These are phyloP conservation scores for Plecturocebus donacophilus DNA, from an alignment of 2,113 vertebrate genomes.

Conservation along the genomic window DNA sequence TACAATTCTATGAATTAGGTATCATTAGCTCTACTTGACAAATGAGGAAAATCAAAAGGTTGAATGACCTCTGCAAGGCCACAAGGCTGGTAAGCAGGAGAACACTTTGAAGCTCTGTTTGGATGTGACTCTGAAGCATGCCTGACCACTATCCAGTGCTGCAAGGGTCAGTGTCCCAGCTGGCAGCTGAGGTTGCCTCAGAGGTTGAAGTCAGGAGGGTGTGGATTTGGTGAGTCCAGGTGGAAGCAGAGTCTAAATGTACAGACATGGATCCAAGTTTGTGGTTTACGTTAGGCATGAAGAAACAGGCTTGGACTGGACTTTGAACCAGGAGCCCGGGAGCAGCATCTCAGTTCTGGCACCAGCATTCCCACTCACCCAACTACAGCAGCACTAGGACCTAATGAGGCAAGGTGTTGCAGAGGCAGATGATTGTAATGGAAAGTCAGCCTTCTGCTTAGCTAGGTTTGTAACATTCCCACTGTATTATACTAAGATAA, in stretches of 20 bases:
- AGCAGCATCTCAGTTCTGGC: background rate
- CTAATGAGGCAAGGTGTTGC: background rate
- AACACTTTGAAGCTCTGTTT: background rate
- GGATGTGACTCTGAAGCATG: background rate
- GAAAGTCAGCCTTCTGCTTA: background rate
- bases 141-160: background rate
- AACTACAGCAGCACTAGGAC: background rate
- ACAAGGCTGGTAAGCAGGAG: background rate
- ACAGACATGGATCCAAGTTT: background rate
- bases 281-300: background rate
- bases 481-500: background rate
- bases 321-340: background rate
- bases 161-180: background rate
- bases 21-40: background rate
- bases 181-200: background rate
- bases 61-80: background rate
- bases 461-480: background rate
- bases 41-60: background rate
- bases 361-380: background rate
- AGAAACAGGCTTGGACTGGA: background rate
- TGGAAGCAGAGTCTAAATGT: background rate
- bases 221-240: background rate
- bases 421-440: background rate
- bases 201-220: background rate
- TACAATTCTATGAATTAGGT: background rate